Base-by-base conservation (phyloP, 2,888 invertebrate species). In the Eristalinus aeneus region DNA sequence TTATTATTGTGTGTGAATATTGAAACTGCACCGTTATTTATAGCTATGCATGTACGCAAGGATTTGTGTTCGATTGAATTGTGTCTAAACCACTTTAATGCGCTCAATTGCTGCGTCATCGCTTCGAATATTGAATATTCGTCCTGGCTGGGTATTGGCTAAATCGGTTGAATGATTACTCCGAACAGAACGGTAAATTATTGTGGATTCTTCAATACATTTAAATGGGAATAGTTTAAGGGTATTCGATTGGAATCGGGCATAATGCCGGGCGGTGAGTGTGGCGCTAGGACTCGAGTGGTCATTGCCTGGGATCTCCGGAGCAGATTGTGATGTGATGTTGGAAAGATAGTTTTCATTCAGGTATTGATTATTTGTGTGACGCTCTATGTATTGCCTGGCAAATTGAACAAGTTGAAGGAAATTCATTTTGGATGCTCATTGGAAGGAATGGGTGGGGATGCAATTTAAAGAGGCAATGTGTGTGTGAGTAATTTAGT, bases 1-100 rank as follows among this genome's bases (percentile, higher is more conserved):
- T n/a, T n/a, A n/a, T n/a, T 10, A 56, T 56, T 23, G 56, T 5
- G 22, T 27, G 23, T 56, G 23, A 56, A 23, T 56, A 56, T 27
- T 56, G 56, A 56, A 27, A 27, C 56, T 4, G 56, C 16, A 56
- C 23, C 22, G 12, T 56, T 56, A 56, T 23, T 56, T 23, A 12
- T 56, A 22, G 56, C 23, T 16, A 11, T 20, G 22, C 16, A 1
- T 20, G 4, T 16, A 16, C n/a, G 12, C 12, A 6, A 16, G 16
- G 16, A 12, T 22, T 9, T 11, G 9, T 0, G 27, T 27, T 46
- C n/a, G 23, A 72, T 54, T 74, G 56, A 74, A 65, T 64, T 56
- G 39, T n/a, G 20, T 31, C 54, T n/a, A 36, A 74, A 56, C 56
- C 54, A 36, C 27, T 74, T 74, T 36, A 39, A 64, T 39, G 32